Base-by-base conservation (phyloP, 2,888 invertebrate species). In the Zaprionus bogoriensis region DNA sequence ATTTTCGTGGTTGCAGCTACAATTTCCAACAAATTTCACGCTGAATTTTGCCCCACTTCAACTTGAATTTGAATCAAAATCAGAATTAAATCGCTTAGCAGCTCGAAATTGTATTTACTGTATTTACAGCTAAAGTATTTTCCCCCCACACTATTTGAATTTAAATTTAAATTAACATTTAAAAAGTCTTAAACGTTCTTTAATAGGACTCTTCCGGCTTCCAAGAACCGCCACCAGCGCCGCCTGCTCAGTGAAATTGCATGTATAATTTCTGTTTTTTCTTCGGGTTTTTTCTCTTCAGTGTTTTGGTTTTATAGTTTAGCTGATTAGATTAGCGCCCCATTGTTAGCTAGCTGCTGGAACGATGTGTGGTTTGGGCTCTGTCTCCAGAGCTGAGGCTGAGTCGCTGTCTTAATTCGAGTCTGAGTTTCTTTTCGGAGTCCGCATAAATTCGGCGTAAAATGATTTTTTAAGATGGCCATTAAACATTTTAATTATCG, bases 401-500 rank as follows among this genome's bases (percentile, higher is more conserved):
- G 23, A 3, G 19, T 9, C 6, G n/a, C n/a, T 38, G 23, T 38
- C 5, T 44, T 10, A 14, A 19, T 2, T 25, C 28, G 22, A 10
- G 42, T 45, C n/a, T 45, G 10, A 22, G n/a, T 42, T 53, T 47
- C 46, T 30, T 57, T 30, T 32, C 52, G 20, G 54, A 25, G 22
- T 53, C 46, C 62, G 55, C 67, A 71, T 84, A 74, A 85, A 83
- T 85, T 87, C 82, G 79, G 74, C 73, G 75, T 87, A 84, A 87
- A 82, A 84, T 81, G 70, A 70, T 74, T 70, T 82, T 76, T 85
- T 68, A 85, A 82, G 77, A 72, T 79, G 83, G 61, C 74, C 71
- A 83, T 83, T 87, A 87, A 87, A 79, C 83, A 85, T 85, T 83
- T 83, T 83, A 82, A 87, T 87, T 87, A 85, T 87, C 74, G 71